Evolutionary conservation across 37 sponge, comb jelly and placozoan species (phyloP), one percentile per base, ranked within the genome.

Genomic region (Geodia barretti): DNA sequence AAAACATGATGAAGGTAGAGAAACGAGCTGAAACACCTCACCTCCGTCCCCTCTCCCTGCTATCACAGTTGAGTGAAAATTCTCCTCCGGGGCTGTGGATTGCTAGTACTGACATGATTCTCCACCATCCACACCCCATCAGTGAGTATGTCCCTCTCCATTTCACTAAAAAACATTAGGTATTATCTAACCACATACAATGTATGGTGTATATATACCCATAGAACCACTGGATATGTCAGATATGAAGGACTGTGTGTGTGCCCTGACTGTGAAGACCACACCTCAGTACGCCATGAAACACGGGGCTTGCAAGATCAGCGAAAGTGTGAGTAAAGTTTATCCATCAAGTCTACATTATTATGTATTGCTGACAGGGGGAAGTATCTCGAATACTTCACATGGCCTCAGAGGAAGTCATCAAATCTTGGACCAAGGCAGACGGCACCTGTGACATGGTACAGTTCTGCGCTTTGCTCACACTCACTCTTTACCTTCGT

Each of bases 31-130:
- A 35, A 31, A 23, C 65, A 29, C 65, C 11, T 64, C 5, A 29
- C 65, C 65, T 19, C 11, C 30, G 5, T 29, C 30, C 65, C 65
- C 65, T 19, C 65, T n/a, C 30, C 65, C 68, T 5, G 1, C 41
- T 26, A 0, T 36, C 25, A n/a, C 64, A 83, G 78, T 37, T 92
- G 31, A 83, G 88, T 54, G 26, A 8, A 8, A 35, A 54, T 23
- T 66, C 80, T 2, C 87, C 91, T 24, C 87, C 91, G 31, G 94
- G 94, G 20, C 87, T 93, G 68, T 93, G 94, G 94, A 81, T 93
- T 25, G 81, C 79, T 60, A 86, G 80, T 43, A 89, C 90, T 39
- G 94, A 89, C 65, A 89, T 93, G 90, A n/a, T 93, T 0, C 84
- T 93, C 39, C 47, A 41, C 72, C 40, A 65, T n/a, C 75, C 75